Conservation (phyloP, 2,113 vertebrate genomes). For the Tychaedon coryphoeus region DNA sequence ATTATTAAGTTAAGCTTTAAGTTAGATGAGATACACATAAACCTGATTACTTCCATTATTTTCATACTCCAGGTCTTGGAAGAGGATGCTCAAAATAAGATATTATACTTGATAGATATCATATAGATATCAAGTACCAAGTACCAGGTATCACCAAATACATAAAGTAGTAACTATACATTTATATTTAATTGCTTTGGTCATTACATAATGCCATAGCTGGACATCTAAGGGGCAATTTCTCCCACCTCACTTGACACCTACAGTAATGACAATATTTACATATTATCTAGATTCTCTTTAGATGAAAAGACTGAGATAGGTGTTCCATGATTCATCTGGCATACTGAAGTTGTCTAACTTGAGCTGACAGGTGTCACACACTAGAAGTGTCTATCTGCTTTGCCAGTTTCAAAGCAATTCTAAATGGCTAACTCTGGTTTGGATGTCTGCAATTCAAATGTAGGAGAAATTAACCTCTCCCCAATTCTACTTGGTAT, state of each 20-base stretch:
- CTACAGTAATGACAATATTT: neutral
- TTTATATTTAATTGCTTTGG: neutral
- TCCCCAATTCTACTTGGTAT: neutral
- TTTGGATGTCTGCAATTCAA: neutral
- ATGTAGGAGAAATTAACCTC: neutral
- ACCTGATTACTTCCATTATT: neutral
- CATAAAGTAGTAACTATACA: neutral
- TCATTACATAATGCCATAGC: neutral
- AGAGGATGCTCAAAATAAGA: neutral
- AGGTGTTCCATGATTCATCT: neutral
- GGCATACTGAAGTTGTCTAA: neutral
- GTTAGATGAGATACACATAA: neutral
- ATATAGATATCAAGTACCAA: neutral
- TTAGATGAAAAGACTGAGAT: neutral
- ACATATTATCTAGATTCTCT: neutral
- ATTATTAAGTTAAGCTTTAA: neutral
- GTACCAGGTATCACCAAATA: neutral
- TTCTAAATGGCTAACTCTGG: neutral
- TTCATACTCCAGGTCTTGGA: neutral
- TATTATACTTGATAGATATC: neutral
- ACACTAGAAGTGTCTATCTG: neutral
- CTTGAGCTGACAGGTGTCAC: neutral
- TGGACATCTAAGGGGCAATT: neutral
- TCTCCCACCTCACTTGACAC: neutral
- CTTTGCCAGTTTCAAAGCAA: neutral